phyloP scores from a whole-genome alignment of 2,888 invertebrate species.

The Sphaerophoria rueppellii region DNA sequence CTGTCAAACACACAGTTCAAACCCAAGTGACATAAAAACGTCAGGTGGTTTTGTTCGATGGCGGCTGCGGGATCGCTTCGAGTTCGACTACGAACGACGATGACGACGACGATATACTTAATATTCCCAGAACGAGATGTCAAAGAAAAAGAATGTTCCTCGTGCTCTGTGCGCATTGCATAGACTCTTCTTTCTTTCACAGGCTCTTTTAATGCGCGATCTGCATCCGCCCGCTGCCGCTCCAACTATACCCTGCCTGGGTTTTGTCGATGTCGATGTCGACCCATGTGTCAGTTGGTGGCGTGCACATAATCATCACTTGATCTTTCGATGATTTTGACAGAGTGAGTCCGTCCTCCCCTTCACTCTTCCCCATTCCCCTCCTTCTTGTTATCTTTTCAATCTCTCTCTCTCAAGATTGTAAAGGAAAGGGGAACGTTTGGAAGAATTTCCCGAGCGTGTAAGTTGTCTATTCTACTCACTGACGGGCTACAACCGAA shows the following conservation, averaged over 20 bases:
- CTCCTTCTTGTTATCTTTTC: background rate
- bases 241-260: background rate
- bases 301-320: constrained; percentile 72
- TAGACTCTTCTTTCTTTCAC: constrained; percentile 38
- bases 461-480: constrained; percentile 66
- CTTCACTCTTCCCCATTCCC: constrained; percentile 23
- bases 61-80: constrained; percentile 27
- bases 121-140: constrained; percentile 55
- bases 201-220: constrained; percentile 45
- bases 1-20: constrained; percentile 78
- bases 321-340: constrained; percentile 74
- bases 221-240: constrained; percentile 31
- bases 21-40: constrained; percentile 79
- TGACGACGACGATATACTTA: constrained; percentile 28
- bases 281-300: constrained; percentile 65
- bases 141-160: constrained; percentile 43
- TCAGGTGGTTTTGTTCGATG: constrained; percentile 78
- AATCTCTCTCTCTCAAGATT: constrained; percentile 15
- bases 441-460: constrained; percentile 59
- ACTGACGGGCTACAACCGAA: constrained; percentile 61
- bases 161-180: constrained; percentile 50
- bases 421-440: constrained; percentile 10
- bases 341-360: constrained; percentile 52
- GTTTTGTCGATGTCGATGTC: background rate
- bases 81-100: constrained; percentile 16